phyloP scores from a whole-genome alignment of 2,888 invertebrate genomes.

The Drosophila mayaguana region DNA sequence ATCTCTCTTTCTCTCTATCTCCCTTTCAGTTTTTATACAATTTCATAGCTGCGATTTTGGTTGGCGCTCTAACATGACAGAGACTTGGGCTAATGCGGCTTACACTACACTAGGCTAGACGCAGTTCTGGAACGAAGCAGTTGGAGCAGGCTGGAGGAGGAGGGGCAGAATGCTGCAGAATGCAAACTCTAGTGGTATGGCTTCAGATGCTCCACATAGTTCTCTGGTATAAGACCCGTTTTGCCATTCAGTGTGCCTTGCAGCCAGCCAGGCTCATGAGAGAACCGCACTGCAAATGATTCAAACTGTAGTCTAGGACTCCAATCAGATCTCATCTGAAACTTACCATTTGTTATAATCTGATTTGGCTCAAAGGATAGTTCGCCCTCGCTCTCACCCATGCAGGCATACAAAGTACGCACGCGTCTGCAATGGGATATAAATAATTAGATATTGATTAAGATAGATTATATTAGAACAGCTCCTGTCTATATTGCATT shows the following conservation, averaged over 20 bases:
- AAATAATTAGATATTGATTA: background rate
- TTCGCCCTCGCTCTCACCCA: conserved; percentile 98
- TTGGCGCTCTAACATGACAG: conserved; percentile 8
- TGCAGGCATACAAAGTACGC: conserved; percentile 97
- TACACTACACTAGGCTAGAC: conserved; percentile 33
- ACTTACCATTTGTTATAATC: conserved; percentile 96
- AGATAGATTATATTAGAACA: background rate
- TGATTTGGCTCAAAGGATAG: conserved; percentile 99
- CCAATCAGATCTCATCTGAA: background rate
- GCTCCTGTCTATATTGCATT: background rate
- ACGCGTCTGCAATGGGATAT: conserved; percentile 88
- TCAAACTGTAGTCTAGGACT: background rate
- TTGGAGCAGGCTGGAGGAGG: background rate
- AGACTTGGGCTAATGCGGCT: conserved; percentile 29
- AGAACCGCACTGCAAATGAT: conserved; percentile 89
- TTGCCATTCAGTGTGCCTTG: conserved; percentile 97
- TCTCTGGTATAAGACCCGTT: conserved; percentile 97
- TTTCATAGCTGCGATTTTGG: conserved; percentile 53
- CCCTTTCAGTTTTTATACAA: conserved; percentile 38
- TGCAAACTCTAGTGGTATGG: conserved; percentile 75
- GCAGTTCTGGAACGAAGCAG: background rate
- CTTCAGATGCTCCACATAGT: conserved; percentile 93
- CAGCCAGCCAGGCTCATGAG: conserved; percentile 98
- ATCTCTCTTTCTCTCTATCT: conserved; percentile 4
- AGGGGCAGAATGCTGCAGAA: background rate